Percentiles rank a stretch among this genome's conserved stretches.
Evolutionary conservation across 2,797 vertebrate species (phyloP).

Genomic region (Cyprinella venusta): DNA sequence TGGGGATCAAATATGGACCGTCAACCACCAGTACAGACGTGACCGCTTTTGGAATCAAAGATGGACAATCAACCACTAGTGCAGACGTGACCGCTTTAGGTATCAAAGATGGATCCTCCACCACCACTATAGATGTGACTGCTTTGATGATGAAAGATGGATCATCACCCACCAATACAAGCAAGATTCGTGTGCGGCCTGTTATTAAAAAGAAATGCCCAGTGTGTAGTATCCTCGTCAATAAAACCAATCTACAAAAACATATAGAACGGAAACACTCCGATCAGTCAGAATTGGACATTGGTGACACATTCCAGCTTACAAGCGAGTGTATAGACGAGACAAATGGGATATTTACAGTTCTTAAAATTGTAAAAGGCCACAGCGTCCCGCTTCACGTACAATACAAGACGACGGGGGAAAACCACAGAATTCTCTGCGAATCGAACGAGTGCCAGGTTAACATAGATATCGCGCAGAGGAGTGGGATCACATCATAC

Average conservation of each 20-base stretch:
- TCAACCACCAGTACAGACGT: not conserved
- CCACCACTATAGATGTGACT: not conserved
- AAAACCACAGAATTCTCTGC: slow-evolving; percentile 10
- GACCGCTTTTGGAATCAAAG: not conserved
- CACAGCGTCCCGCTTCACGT: slow-evolving; percentile 30
- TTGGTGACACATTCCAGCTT: slow-evolving; percentile 31
- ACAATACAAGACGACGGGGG: slow-evolving; percentile 5
- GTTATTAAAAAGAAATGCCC: slow-evolving; percentile 35
- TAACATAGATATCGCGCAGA: slow-evolving; percentile 37
- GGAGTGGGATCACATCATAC: slow-evolving; percentile 23
- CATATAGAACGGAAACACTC: slow-evolving; percentile 46
- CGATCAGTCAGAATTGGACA: not conserved
- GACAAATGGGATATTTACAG: slow-evolving; percentile 31
- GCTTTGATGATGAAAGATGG: not conserved
- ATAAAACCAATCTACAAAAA: slow-evolving; percentile 34
- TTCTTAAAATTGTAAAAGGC: slow-evolving; percentile 32
- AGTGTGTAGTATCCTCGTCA: slow-evolving; percentile 20
- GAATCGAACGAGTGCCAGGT: slow-evolving; percentile 37
- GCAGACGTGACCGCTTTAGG: not conserved
- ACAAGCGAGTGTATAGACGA: slow-evolving; percentile 40
- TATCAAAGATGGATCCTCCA: not conserved
- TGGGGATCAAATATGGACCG: too few species aligned
- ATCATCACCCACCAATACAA: not conserved
- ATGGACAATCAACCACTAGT: not conserved
- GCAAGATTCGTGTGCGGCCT: not conserved